Base-by-base conservation (phyloP, 2,113 vertebrate species). In the Epinephelus fuscoguttatus region DNA sequence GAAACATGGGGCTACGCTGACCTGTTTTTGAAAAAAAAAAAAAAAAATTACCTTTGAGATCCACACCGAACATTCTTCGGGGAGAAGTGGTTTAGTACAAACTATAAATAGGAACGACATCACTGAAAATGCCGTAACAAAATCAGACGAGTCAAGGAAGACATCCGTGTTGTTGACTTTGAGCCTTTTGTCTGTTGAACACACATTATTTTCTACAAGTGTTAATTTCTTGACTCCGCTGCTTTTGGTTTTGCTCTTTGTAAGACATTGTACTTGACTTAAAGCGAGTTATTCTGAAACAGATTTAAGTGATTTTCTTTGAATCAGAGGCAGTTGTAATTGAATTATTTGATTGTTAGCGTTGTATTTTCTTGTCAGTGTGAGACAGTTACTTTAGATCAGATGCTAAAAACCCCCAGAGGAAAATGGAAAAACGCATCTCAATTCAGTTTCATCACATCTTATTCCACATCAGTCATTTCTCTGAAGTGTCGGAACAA, bases 61-160 rank as follows among this genome's bases (percentile, higher is more conserved):
- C 92, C 86, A 89, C 87, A 80, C 86, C 69, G 74, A 90, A 88
- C 90, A 84, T 70, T 88, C 80, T 81, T 87, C 45, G 69, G 81
- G 85, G 82, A 81, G 68, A 84, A 73, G 86, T 66, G 90, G 84
- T 92, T 93, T 88, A 71, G 88, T 88, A 89, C 86, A 75, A 87
- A 86, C 69, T 92, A 91, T 94, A 91, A 91, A 94, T 94, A 90
- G 84, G 83, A 84, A 89, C 67, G 73, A 90, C 84, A 87, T 92
- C 79, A 72, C 78, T 73, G 74, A 82, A 85, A 90, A 84, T 30
- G 68, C 76, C 27, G 79, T 63, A 82, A 86, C 83, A 78, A 83
- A 86, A 85, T 82, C 91, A 88, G 84, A 91, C 57, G 70, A 84
- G 84, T 84, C 72, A 78, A 80, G 75, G 84, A 84, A 85, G 52